Evolutionary conservation across 2,797 vertebrate genomes (phyloP).

Genomic region (Parauchenoglanis ngamensis): DNA sequence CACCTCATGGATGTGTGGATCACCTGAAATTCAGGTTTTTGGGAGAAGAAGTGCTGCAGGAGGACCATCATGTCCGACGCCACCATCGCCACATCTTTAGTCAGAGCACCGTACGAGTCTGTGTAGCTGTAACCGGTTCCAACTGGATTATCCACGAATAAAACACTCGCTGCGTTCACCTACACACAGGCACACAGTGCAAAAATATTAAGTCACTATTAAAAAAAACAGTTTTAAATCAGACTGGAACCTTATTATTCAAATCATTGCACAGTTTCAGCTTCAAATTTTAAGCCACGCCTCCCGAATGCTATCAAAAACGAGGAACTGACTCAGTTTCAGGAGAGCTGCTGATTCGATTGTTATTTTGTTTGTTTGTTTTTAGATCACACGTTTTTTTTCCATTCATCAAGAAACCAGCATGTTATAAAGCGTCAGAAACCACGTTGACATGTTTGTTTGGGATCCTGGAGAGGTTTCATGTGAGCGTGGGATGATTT

Average conservation of each 20-base stretch:
- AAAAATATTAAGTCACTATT: neutral
- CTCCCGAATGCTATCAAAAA: neutral
- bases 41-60: conserved; percentile 81
- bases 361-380: too few species aligned
- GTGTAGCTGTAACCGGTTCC: conserved; percentile 92
- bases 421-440: neutral
- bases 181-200: conserved; percentile 60
- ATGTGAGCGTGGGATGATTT: neutral
- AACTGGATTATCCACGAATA: conserved; percentile 97
- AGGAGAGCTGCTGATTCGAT: neutral
- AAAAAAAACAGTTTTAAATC: neutral
- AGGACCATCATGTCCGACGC: conserved; percentile 91
- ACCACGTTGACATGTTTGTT: neutral
- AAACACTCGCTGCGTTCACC: conserved; percentile 84
- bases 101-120: conserved; percentile 71
- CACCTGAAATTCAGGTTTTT: conserved; percentile 85
- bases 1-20: neutral
- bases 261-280: neutral
- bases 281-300: neutral
- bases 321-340: neutral
- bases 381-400: neutral
- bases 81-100: conserved; percentile 81
- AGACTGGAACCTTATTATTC: neutral
- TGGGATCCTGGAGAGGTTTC: neutral
- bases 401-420: neutral